Percentiles rank a stretch among this genome's conserved stretches.
These are phyloP conservation scores for Diploptera punctata DNA, from an alignment of 2,888 invertebrate genomes.

Conservation along the genomic window DNA sequence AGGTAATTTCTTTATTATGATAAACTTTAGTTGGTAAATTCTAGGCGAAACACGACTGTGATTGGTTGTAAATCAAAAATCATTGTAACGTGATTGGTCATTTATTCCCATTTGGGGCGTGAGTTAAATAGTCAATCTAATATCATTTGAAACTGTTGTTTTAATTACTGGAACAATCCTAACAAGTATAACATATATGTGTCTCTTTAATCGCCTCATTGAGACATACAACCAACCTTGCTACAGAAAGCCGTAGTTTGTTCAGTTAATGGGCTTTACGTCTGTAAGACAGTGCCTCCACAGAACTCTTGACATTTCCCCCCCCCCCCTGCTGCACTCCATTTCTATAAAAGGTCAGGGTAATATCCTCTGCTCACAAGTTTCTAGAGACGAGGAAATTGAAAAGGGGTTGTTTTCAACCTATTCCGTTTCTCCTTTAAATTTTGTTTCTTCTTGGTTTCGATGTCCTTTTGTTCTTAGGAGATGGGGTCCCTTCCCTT, in stretches of 20 bases:
- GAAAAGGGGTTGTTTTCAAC: constrained; percentile 34
- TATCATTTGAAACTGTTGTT: no score
- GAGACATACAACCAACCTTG: no score
- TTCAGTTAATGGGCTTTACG: constrained; percentile 8
- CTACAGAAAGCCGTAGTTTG: neutral
- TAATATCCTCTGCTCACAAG: constrained; percentile 30
- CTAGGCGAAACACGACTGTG: no score
- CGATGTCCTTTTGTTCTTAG: constrained; percentile 37
- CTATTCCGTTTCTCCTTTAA: constrained; percentile 28
- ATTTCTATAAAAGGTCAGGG: constrained; percentile 37
- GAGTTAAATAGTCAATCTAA: no score
- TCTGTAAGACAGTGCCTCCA: constrained; percentile 33
- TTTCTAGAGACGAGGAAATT: constrained; percentile 33
- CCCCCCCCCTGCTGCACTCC: no score
- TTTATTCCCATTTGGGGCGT: no score
- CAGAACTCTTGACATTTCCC: constrained; percentile 40
- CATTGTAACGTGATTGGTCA: no score
- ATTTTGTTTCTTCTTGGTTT: constrained; percentile 39
- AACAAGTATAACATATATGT: no score
- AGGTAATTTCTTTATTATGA: no score
- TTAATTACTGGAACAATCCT: no score
- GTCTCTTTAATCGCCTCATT: neutral
- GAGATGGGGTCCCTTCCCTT: neutral
- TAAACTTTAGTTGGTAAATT: no score
- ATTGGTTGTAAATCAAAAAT: no score